Base-by-base conservation (phyloP, 2,888 invertebrate species). In the Ctenicera cuprea region DNA sequence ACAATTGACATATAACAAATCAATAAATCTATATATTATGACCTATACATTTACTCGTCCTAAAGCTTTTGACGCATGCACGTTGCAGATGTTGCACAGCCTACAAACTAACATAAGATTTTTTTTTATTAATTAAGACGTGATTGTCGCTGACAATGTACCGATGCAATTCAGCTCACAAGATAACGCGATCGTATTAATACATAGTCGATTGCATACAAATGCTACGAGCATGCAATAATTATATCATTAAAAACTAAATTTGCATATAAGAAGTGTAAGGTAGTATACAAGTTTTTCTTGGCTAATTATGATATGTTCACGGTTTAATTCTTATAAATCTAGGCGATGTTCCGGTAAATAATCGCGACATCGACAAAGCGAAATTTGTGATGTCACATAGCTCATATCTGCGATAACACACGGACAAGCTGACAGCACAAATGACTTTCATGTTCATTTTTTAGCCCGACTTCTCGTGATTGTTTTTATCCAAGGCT, bases 71-170 rank as follows among this genome's bases (percentile, higher is more conserved):
- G n/a, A 63, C 61, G 71, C 68, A 76, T 76, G 76, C 76, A 67
- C 73, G 70, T 75, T 77, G 77, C 80, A 82, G 78, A 71, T 80
- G 80, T 78, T 80, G 83, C 83, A 81, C 73, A 78, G 77, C 83
- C 84, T 85, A 85, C 74, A 78, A 81, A 77, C 85, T 86, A 86
- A 84, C 85, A 86, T 86, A 86, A 85, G 85, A 86, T 77, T 78
- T 74, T 80, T 82, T 81, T 74, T 77, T 77, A 79, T 80, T 79
- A 62, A 67, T 62, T 73, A 68, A 52, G 69, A 81, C 82, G 85
- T 86, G 86, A 86, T 86, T 86, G 86, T 86, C 86, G 76, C 79
- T 84, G 85, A 86, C 86, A 83, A 82, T 83, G 85, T 85, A 85
- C 84, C 84, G 85, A 85, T 80, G 59, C 76, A 76, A 66, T 52